Percentiles rank a stretch among this genome's conserved stretches.
These are phyloP conservation scores for Phyllotis vaccarum DNA, from an alignment of 2,797 vertebrate species.

Conservation along the genomic window DNA sequence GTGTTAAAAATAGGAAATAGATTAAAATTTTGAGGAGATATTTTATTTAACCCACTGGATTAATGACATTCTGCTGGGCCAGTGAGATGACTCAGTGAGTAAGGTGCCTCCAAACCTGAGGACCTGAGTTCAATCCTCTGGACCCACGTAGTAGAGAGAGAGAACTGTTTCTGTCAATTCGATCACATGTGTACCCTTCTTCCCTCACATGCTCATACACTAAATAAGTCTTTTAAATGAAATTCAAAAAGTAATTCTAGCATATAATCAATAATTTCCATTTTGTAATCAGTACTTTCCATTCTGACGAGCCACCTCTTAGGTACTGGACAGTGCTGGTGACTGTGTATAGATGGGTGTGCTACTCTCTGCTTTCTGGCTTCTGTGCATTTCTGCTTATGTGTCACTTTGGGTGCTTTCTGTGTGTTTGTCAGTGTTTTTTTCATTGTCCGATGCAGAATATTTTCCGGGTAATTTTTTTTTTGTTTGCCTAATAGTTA, in stretches of 20 bases:
- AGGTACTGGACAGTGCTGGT: not conserved
- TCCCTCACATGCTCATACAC: not conserved
- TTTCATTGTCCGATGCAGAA: conserved; percentile 5
- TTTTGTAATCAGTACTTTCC: not conserved
- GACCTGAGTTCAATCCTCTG: too few species aligned
- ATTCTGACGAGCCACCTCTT: not conserved
- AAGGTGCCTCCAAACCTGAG: too few species aligned
- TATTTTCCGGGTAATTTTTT: conserved; percentile 15
- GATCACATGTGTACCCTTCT: not conserved
- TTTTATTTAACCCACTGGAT: not conserved
- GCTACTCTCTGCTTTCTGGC: not conserved
- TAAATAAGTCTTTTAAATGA: too few species aligned
- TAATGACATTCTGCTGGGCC: not conserved
- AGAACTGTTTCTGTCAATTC: not conserved
- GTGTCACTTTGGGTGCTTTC: not conserved
- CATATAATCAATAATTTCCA: not conserved
- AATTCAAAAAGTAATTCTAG: not conserved
- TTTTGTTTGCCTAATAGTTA: not conserved
- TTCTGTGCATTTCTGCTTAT: not conserved
- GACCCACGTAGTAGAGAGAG: not conserved
- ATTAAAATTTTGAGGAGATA: not conserved
- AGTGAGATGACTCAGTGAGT: not conserved
- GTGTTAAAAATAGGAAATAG: not conserved
- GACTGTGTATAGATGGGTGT: not conserved
- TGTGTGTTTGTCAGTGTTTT: not conserved